Evolutionary conservation across 2,797 vertebrate species (phyloP), one percentile per base, ranked within the genome.

Genomic region (Galagoides demidoff): DNA sequence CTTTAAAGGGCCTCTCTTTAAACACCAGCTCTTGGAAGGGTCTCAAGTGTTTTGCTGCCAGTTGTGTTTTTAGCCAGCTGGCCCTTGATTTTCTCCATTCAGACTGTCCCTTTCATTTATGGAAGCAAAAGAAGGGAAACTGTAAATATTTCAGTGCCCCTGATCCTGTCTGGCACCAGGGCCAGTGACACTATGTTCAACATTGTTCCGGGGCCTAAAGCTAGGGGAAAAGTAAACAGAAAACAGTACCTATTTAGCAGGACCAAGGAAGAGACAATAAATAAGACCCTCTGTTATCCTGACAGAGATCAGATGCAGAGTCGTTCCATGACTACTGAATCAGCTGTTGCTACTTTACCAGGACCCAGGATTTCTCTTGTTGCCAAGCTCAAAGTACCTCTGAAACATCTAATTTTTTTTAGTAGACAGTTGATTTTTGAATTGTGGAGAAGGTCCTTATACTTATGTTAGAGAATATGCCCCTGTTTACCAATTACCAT

Each of bases 61-160:
- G 85, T 95, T 96, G 95, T 97, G 95, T 88, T 97, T 88, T 92
- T 89, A 95, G 98, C 97, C 98, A 98, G 97, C 98, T 98, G 98
- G 98, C 98, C 96, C 0, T 82, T 87, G 95, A 97, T 97, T 97
- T 98, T 96, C 96, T 94, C 92, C 82, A 63, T 96, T 98, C 97
- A 97, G 95, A 94, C 97, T 97, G 92, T 96, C 96, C 0, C 9
- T 96, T 96, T 98, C 97, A 97, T 97, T 98, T 98, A 97, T 97
- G 98, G 97, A 97, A 96, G 90, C 70, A 45, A 94, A 98, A 82
- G 61, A 96, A 64, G 81, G 68, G 92, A 95, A 96, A 95, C 97
- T 96, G 92, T 87, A 97, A 96, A 96, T 98, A 82, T 89, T 39
- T 10, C 70, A 85, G 77, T 97, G 85, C 66, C 94, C 17, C 34